These are phyloP conservation scores for Hypercompe scribonia DNA, from an alignment of 2,888 invertebrate genomes.

Conservation along the genomic window DNA sequence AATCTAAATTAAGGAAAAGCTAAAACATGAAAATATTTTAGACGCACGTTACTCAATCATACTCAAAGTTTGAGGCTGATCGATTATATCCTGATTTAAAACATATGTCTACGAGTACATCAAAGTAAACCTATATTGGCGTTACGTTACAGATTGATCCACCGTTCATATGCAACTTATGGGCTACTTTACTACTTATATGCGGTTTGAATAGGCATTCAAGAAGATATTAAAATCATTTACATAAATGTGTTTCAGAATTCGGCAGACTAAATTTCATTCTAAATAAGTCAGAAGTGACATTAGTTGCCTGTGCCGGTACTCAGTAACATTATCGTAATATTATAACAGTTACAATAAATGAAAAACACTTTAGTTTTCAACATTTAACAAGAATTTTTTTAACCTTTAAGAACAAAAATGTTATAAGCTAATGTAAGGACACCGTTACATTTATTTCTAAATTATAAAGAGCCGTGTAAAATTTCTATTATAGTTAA, in stretches of 20 bases:
- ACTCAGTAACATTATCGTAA: too few relatives aligned
- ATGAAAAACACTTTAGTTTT: too few relatives aligned
- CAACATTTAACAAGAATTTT: too few relatives aligned
- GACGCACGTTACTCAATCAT: not conserved
- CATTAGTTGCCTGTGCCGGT: too few relatives aligned
- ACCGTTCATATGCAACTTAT: too few relatives aligned
- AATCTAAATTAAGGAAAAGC: not conserved
- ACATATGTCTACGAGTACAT: not conserved
- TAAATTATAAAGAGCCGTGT: not conserved
- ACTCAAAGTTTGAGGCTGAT: not conserved
- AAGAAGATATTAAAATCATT: too few relatives aligned
- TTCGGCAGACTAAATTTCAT: not conserved
- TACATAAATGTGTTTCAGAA: not conserved
- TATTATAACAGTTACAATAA: too few relatives aligned
- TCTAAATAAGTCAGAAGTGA: not conserved
- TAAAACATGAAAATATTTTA: not conserved
- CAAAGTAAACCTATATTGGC: not conserved
- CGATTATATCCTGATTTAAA: not conserved
- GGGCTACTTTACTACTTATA: not conserved
- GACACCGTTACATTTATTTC: too few relatives aligned
- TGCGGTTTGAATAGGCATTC: too few relatives aligned
- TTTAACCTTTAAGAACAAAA: too few relatives aligned
- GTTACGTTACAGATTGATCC: too few relatives aligned
- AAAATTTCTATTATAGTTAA: not conserved
- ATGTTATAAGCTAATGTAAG: too few relatives aligned